These are phyloP conservation scores for Neodon shergylaensis DNA, from an alignment of 2,113 vertebrate genomes.

Conservation along the genomic window DNA sequence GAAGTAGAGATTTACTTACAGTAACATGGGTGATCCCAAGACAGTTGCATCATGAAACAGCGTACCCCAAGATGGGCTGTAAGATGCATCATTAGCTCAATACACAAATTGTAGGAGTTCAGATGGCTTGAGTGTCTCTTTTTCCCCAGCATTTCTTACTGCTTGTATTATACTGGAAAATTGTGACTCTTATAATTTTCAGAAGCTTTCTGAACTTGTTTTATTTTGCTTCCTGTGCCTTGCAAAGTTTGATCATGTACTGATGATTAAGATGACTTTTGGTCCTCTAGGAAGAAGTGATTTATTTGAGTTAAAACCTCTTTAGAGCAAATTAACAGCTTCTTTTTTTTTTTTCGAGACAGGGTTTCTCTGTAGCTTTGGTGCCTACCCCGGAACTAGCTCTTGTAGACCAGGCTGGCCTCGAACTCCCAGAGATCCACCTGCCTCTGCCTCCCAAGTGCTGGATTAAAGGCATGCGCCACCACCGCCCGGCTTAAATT, in stretches of 20 bases:
- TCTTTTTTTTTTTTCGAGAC: too few relatives aligned
- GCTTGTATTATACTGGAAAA: background rate
- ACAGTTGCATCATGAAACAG: background rate
- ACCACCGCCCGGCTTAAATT: too few relatives aligned
- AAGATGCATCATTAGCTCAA: background rate
- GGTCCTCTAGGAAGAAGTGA: background rate
- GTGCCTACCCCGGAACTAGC: too few relatives aligned
- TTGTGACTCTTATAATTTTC: background rate
- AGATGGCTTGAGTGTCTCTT: background rate
- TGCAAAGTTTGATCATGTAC: background rate
- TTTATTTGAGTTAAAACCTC: background rate
- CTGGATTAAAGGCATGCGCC: too few relatives aligned
- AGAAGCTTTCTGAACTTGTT: background rate
- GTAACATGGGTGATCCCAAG: background rate
- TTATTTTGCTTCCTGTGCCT: background rate
- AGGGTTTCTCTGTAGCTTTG: too few relatives aligned
- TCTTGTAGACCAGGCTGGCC: too few relatives aligned
- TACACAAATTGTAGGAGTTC: background rate
- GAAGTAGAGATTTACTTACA: background rate
- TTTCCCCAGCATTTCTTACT: background rate
- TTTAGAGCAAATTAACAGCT: background rate
- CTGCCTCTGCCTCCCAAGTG: too few relatives aligned
- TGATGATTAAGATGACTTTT: background rate
- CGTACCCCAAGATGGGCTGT: accelerated
- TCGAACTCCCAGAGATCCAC: too few relatives aligned